Conservation (phyloP, 2,888 invertebrate species). For the Latrodectus hesperus region DNA sequence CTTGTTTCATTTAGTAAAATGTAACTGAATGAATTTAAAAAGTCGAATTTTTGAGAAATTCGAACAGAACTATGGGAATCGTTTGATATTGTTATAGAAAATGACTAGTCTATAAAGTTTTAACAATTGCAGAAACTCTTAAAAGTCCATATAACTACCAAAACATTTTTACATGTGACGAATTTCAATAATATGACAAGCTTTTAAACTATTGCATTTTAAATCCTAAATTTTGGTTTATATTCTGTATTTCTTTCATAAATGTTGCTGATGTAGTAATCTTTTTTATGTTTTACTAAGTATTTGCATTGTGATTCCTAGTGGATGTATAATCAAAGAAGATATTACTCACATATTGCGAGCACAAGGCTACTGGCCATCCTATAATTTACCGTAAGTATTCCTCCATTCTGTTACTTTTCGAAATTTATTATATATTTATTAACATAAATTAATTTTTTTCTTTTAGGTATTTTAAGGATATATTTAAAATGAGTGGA, state of each 20-base stretch:
- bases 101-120: too few species aligned
- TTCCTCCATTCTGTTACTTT: background rate
- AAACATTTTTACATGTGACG: too few species aligned
- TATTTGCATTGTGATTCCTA: conserved; percentile 24
- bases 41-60: too few species aligned
- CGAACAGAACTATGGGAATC: too few species aligned
- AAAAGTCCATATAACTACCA: too few species aligned
- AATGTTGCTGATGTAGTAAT: background rate
- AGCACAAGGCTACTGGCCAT: conserved; percentile 83
- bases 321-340: conserved; percentile 40
- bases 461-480: conserved; percentile 78
- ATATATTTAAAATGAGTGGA: conserved; percentile 81
- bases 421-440: background rate
- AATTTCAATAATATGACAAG: background rate
- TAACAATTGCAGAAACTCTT: too few species aligned
- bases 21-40: too few species aligned
- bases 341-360: conserved; percentile 82
- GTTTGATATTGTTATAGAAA: too few species aligned
- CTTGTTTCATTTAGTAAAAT: too few species aligned
- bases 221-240: background rate
- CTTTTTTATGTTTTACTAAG: background rate
- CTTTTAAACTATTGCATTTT: background rate
- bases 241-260: background rate
- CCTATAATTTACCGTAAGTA: conserved; percentile 81
- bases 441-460: background rate